Evolutionary conservation across 2,797 vertebrate species (phyloP).

Genomic region (Coregonus suidteri): DNA sequence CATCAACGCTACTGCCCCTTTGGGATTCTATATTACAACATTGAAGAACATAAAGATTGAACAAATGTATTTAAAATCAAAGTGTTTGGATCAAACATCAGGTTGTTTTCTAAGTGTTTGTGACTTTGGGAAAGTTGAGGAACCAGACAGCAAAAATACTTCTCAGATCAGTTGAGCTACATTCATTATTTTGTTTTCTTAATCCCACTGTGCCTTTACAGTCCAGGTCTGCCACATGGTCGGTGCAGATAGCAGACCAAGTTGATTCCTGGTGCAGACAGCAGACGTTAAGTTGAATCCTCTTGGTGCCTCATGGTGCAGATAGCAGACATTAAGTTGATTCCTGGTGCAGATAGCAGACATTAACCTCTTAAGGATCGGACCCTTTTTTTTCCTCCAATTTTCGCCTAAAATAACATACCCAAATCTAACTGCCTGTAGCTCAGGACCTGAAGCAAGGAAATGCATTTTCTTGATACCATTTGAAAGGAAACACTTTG

Average conservation of each 20-base stretch:
- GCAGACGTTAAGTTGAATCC: constrained; percentile 57
- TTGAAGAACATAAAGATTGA: constrained; percentile 51
- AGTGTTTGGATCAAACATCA: constrained; percentile 37
- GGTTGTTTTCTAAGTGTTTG: constrained; percentile 49
- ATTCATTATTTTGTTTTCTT: constrained; percentile 70
- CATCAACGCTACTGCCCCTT: constrained; percentile 82
- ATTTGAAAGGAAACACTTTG: no score
- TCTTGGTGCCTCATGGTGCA: constrained; percentile 44
- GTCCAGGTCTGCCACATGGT: constrained; percentile 52
- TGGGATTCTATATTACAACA: constrained; percentile 78
- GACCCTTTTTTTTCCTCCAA: no score
- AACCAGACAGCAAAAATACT: constrained; percentile 59
- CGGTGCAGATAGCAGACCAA: constrained; percentile 56
- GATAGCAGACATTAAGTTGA: constrained; percentile 49
- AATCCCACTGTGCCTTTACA: constrained; percentile 36
- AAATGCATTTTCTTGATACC: no score
- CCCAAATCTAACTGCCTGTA: no score
- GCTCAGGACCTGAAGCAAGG: no score
- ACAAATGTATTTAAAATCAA: constrained; percentile 49
- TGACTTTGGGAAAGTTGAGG: constrained; percentile 42
- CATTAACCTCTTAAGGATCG: no score
- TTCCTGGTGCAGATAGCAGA: no score
- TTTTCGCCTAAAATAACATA: no score
- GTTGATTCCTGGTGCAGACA: constrained; percentile 2
- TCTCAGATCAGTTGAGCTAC: constrained; percentile 79